Base-by-base conservation (phyloP, 2,888 invertebrate species). In the Mycalesis mineus region DNA sequence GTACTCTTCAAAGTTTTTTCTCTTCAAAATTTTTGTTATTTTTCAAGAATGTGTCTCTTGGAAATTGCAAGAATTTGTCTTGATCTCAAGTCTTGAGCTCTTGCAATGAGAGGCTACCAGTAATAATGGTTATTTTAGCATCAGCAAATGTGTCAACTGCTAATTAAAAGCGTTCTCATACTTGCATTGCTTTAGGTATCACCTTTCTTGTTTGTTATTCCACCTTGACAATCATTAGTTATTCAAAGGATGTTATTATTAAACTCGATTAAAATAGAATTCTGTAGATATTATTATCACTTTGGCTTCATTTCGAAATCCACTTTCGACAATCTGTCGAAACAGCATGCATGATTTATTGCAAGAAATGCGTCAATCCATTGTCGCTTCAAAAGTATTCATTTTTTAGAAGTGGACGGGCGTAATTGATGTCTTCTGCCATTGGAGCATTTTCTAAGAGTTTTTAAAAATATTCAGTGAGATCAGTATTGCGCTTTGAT, bases 291-390 rank as follows among this genome's bases (percentile, higher is more conserved):
- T 37, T 22, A 28, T 39, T 13, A 11, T 37, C 37, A 2, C 2
- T 47, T 15, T 31, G 13, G 31, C 47, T 11, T 47, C 11, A 15
- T 14, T 49, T 17, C n/a, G 9, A 39, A 13, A 39, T n/a, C 31
- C 1, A 33, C 36, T 57, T 57, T 44, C 45, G 39, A 52, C 56
- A 55, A 56, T 59, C 54, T 64, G 66, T 66, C 65, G 57, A 65
- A 63, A 63, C 57, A 45, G 48, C 59, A 51, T 53, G 31, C 47
- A 66, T 71, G 71, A 72, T 71, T 68, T 63, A 72, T 66, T 58
- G 57, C 55, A 58, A 63, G 52, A 39, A 37, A 37, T 52, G 36
- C 48, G 48, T 49, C 54, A 49, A 51, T 33, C 40, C 40, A 41
- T 51, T 50, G 53, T 57, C 55, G 17, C 37, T 13, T 5, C 42